These are phyloP conservation scores for Morpho deidamia DNA, from an alignment of 2,888 invertebrate species.

Conservation along the genomic window DNA sequence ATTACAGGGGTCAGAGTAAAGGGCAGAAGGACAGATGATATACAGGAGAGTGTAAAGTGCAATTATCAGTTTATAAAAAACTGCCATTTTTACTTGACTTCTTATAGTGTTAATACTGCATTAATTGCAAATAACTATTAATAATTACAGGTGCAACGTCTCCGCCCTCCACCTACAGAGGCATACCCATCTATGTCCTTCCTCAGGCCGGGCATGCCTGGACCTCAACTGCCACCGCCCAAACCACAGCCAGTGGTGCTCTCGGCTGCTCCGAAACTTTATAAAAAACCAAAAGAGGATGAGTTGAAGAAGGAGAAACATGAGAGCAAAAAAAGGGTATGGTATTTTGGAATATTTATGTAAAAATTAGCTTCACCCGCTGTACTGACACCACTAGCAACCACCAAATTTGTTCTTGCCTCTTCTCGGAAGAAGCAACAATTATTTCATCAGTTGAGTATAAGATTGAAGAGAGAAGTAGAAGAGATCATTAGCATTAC, in stretches of 20 bases:
- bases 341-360: neutral
- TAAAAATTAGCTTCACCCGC: neutral
- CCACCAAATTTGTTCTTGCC: too few species aligned
- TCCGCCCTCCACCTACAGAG: conserved; percentile 41
- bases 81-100: neutral
- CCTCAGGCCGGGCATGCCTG: conserved; percentile 58
- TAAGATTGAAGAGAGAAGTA: neutral
- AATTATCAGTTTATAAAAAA: neutral
- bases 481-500: neutral
- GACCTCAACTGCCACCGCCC: conserved; percentile 61
- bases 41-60: neutral
- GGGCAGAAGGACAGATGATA: neutral
- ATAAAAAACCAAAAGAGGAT: conserved; percentile 75
- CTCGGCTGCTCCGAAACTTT: conserved; percentile 84
- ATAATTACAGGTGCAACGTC: conserved; percentile 48
- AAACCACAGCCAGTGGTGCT: conserved; percentile 81
- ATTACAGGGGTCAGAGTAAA: neutral
- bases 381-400: too few species aligned
- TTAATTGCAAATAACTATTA: too few species aligned
- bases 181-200: conserved; percentile 57
- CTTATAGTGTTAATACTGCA: too few species aligned
- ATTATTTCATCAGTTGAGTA: too few species aligned
- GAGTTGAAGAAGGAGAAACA: conserved; percentile 53
- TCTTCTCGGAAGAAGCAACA: too few species aligned
- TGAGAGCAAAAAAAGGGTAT: conserved; percentile 53